These are phyloP conservation scores for Chaitophorus viminalis DNA, from an alignment of 2,888 invertebrate species.

Conservation along the genomic window DNA sequence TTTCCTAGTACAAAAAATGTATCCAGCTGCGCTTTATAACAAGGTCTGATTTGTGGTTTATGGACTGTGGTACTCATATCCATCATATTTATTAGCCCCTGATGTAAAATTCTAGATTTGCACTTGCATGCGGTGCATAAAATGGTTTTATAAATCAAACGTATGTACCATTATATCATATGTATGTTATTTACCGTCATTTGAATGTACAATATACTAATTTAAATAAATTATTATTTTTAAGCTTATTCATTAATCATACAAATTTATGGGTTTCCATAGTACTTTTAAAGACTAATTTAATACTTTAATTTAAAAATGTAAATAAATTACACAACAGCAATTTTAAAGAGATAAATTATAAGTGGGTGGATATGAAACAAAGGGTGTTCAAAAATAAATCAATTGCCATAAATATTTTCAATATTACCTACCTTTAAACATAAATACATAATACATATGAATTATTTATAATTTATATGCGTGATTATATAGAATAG, in stretches of 20 bases:
- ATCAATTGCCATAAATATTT: too few species aligned
- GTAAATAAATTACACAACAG: not conserved
- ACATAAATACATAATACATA: too few species aligned
- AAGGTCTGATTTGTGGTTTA: not conserved
- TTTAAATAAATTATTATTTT: constrained; percentile 19
- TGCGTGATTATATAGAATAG: too few species aligned
- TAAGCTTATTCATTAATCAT: not conserved
- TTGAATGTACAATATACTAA: not conserved
- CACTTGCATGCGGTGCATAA: not conserved
- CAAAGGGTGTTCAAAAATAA: too few species aligned
- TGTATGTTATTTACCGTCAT: not conserved
- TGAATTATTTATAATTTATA: too few species aligned
- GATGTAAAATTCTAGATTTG: not conserved
- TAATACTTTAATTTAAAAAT: not conserved
- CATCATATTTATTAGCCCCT: too few species aligned
- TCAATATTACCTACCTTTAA: too few species aligned
- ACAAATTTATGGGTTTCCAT: not conserved
- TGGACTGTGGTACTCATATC: too few species aligned
- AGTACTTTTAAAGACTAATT: not conserved
- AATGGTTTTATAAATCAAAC: constrained; percentile 4
- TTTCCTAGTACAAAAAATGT: too few species aligned
- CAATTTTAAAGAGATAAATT: not conserved
- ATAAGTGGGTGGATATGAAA: not conserved
- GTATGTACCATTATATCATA: not conserved
- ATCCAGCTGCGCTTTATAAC: not conserved